Evolutionary conservation across 2,888 invertebrate genomes (phyloP).

Genomic region (Himalopsyche japonica): DNA sequence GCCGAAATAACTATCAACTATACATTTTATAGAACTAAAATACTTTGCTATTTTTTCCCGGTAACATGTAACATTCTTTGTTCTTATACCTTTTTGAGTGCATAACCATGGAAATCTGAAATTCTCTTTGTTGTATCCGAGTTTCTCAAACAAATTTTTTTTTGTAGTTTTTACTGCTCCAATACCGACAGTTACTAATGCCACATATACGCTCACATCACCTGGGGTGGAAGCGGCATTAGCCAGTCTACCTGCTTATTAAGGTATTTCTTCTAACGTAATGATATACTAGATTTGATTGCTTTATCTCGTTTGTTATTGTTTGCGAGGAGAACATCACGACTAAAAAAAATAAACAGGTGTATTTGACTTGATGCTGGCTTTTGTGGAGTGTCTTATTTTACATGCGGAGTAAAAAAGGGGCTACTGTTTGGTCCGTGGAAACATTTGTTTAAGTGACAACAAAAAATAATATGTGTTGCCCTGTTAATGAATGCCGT

Average conservation of each 20-base stretch:
- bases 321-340: slow-evolving; percentile 20
- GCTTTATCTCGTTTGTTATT: slow-evolving; percentile 35
- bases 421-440: not conserved
- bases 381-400: not conserved
- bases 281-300: slow-evolving; percentile 29
- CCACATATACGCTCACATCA: not conserved
- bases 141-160: not conserved
- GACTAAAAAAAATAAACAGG: not conserved
- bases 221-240: not conserved
- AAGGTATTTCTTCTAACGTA: slow-evolving; percentile 21
- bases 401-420: not conserved
- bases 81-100: no score
- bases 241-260: slow-evolving; percentile 29
- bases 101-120: no score
- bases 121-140: no score
- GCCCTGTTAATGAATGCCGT: not conserved
- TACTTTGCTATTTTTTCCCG: no score
- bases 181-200: not conserved
- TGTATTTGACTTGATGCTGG: not conserved
- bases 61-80: no score
- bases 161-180: not conserved
- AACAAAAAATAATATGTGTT: not conserved
- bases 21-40: no score
- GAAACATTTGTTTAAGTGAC: not conserved
- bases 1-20: no score